A percentile compares a stretch with the other conserved stretches of the same genome.
phyloP scores from a whole-genome alignment of 2,113 vertebrate species.

The Osmerus eperlanus region DNA sequence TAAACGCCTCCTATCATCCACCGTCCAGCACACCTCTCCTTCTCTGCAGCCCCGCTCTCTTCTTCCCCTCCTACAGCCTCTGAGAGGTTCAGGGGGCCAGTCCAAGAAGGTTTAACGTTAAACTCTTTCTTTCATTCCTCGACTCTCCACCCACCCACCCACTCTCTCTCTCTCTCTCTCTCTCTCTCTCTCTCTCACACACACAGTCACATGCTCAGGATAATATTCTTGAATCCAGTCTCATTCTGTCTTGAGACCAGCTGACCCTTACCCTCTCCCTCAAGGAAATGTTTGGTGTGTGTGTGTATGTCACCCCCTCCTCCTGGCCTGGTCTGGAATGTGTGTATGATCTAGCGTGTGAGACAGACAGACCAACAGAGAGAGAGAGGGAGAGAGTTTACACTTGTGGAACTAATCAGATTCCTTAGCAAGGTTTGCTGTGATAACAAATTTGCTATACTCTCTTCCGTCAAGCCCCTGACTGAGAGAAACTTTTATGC shows the following conservation, averaged over 20 bases:
- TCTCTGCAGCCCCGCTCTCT: too few relatives aligned
- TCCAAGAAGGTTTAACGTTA: slow-evolving; percentile 10
- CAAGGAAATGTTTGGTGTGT: slow-evolving; percentile 33
- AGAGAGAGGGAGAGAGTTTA: slow-evolving; percentile 13
- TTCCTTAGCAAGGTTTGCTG: slow-evolving; percentile 1
- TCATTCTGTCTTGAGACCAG: slow-evolving; percentile 56
- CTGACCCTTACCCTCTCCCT: slow-evolving; percentile 43
- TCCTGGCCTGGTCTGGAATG: background rate
- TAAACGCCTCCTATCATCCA: too few relatives aligned
- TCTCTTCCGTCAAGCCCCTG: too few relatives aligned
- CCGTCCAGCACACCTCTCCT: too few relatives aligned
- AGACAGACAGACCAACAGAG: too few relatives aligned
- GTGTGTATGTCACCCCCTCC: slow-evolving; percentile 14
- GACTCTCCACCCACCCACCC: too few relatives aligned
- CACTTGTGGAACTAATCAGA: slow-evolving; percentile 14
- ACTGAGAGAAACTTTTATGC: too few relatives aligned
- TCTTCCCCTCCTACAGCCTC: slow-evolving; percentile 28
- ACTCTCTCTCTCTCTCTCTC: slow-evolving; percentile 15
- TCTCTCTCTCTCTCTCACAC: slow-evolving; percentile 1
- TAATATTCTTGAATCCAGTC: slow-evolving; percentile 57
- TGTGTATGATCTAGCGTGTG: slow-evolving; percentile 23
- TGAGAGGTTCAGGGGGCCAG: slow-evolving; percentile 49
- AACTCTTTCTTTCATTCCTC: too few relatives aligned
- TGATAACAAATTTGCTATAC: too few relatives aligned
- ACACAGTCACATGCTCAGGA: slow-evolving; percentile 70